These are phyloP conservation scores for Sebastes oblongus DNA, from an alignment of 2,797 vertebrate species.

Conservation along the genomic window DNA sequence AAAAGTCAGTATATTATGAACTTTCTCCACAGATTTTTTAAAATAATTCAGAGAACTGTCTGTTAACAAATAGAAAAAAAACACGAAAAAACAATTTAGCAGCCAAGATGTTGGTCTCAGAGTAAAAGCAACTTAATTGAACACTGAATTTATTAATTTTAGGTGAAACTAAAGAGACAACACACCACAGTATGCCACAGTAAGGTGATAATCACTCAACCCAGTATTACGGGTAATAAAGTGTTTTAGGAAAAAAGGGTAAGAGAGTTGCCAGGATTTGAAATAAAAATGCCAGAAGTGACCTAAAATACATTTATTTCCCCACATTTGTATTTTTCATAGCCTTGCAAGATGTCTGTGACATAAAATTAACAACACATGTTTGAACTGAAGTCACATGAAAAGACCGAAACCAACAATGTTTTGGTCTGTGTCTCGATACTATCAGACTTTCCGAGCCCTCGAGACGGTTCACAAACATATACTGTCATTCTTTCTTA, in stretches of 20 bases:
- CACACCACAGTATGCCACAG: background rate
- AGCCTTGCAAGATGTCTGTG: background rate
- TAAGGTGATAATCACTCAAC: background rate
- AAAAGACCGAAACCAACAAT: background rate
- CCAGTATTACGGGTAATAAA: background rate
- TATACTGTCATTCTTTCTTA: background rate
- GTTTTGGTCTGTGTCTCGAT: background rate
- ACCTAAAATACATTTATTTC: background rate
- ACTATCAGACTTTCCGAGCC: background rate
- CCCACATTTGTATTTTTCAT: background rate
- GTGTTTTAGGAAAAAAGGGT: background rate
- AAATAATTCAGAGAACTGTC: background rate
- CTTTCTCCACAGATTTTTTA: background rate
- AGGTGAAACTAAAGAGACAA: background rate
- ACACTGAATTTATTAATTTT: conserved; percentile 23
- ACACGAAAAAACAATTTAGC: background rate
- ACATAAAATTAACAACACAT: background rate
- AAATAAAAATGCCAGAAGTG: background rate
- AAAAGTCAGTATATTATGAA: background rate
- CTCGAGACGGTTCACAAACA: background rate
- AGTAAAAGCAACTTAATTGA: background rate
- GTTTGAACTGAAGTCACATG: background rate
- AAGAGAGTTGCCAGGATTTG: background rate
- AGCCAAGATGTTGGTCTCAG: background rate
- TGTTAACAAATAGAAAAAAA: background rate